Base-by-base conservation (phyloP, 2,113 vertebrate species). In the Pipra filicauda region DNA sequence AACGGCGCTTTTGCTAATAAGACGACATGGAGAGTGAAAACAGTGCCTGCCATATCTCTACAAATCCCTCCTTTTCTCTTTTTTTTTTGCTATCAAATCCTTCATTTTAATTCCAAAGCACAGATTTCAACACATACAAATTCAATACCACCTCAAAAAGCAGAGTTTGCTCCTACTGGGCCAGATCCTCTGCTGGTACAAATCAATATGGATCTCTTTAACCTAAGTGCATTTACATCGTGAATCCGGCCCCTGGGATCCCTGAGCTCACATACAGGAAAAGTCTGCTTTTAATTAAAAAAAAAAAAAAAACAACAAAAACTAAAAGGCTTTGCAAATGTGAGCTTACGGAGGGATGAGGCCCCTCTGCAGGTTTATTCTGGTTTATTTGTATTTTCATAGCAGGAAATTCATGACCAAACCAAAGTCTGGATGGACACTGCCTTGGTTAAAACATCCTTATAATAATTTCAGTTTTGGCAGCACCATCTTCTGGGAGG, bases 201-300 rank as follows among this genome's bases (percentile, higher is more conserved):
- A 72, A 96, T 96, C 96, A 91, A 94, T 96, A 93, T 1, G 85
- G 74, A 85, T 92, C 91, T 91, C 84, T 95, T 92, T 85, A 94
- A 77, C 44, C 74, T 95, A 92, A 96, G 89, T 89, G 89, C 94
- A 92, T 91, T 94, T 93, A 89, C 14, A 8, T 37, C 73, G 93
- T 65, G 93, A 91, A 96, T 82, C 81, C 46, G 15, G 57, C 94
- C 94, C 93, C 57, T 93, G 95, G 94, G 96, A 96, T 87, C 85
- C 66, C 65, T 7, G 4, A 78, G 66, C 70, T 89, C 81, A 57
- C 81, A 85, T 70, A 57, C 44, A 96, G 91, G 74, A 95, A 96
- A 93, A 89, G 58, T 87, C 93, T 95, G 89, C 66, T 95, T 97
- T 95, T 91, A 94, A 95, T 95, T 96, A 30, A 70, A 85, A 94